Base-by-base conservation (phyloP, 2,113 vertebrate species). In the Prunella himalayana region DNA sequence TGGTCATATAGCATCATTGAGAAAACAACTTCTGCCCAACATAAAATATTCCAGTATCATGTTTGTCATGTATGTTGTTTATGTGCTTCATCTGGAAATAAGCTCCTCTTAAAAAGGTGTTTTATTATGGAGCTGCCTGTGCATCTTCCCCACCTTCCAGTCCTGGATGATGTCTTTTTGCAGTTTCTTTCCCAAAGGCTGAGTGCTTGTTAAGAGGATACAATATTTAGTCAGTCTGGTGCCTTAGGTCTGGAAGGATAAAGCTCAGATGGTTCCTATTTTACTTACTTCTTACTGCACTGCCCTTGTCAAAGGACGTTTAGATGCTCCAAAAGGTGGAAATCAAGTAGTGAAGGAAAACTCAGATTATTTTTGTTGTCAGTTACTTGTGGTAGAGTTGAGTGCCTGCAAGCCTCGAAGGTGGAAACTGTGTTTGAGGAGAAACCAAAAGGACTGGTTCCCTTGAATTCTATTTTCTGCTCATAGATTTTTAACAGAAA, bases 61-160 rank as follows among this genome's bases (percentile, higher is more conserved):
- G 3, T 65, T 69, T 76, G 7, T 63, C 9, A 25, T 31, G 4
- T 22, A 2, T 54, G 18, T 17, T 77, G 23, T 70, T 30, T 9
- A 22, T 2, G 0, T 0, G 0, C 19, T 88, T 70, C 31, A 49
- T 6, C 17, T 81, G 28, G 44, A 80, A 88, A 15, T 18, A 54
- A 77, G 10, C 7, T 65, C 15, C 39, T 70, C 60, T 45, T 81
- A 8, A 51, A 42, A 78, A 4, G 3, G 0, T 1, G 0, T 60
- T 60, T 82, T 82, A 10, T 35, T 51, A n/a, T 42, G 16, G 17
- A 72, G 16, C 15, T 51, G 24, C 21, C 30, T 60, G 9, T 65
- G 24, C 10, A 24, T 47, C 59, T 91, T 54, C 44, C 82, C 12
- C 13, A 25, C 22, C 11, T 81, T 61, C 15, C 10, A 59, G 20